Base-by-base conservation (phyloP, 2,888 invertebrate species). In the Hecatera dysodea region DNA sequence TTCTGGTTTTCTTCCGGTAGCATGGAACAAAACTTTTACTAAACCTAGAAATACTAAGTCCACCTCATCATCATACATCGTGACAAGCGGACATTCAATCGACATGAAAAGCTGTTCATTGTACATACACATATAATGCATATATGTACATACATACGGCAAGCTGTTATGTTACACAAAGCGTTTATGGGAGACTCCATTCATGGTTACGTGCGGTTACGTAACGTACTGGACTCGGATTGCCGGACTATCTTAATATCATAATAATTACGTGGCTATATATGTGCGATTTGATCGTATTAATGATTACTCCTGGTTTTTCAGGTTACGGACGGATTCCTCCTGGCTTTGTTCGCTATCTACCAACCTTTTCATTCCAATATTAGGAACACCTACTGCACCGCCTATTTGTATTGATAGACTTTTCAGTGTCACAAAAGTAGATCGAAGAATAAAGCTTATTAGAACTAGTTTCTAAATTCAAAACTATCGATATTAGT, bases 171-270 rank as follows among this genome's bases (percentile, higher is more conserved):
- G 57, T 76, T 75, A 36, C 27, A 72, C 57, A 82, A 82, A 78
- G 66, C 65, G 56, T 64, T 74, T 82, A 72, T 79, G 68, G 80
- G 69, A 63, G 79, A 24, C 71, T 61, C 78, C 72, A 84, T 83
- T 79, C 76, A 83, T 79, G 74, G 81, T 69, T 67, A 79, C 79
- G 64, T 75, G 36, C 29, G 5, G 59, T 84, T 84, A 68, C 46
- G 48, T 72, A 84, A 84, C 22, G 33, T 9, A 72, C 67, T 78
- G 82, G 75, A 76, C 73, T 36, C 46, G 39, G 55, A 33, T 67
- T 67, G 68, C 22, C 61, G 48, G 69, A 57, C 59, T 59, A 57
- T 70, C 71, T 68, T 83, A 73, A 75, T 75, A 75, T 67, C 57
- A 68, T 62, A 71, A 76, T 72, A 79, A 75, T 72, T 67, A 72